These are phyloP conservation scores for Girardinus metallicus DNA, from an alignment of 2,797 vertebrate genomes.

Conservation along the genomic window DNA sequence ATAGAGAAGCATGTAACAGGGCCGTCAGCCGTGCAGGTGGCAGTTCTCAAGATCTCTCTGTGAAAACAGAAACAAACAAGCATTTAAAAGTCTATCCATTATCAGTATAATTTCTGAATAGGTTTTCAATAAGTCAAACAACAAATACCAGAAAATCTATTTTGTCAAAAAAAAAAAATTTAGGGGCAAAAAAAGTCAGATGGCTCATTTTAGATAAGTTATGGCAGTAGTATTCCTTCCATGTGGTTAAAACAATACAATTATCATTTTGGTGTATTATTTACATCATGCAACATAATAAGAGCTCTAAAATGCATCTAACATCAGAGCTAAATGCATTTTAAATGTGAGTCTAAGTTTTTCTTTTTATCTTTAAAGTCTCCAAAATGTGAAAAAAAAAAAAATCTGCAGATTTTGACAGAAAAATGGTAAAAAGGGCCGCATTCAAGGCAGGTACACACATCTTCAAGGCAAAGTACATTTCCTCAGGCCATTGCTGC, in stretches of 20 bases:
- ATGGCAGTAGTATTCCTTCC: not conserved
- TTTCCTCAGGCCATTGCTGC: conserved; percentile 28
- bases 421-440: conserved; percentile 13
- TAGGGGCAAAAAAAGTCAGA: not conserved
- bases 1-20: conserved; percentile 85
- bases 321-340: not conserved
- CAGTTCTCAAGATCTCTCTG: conserved; percentile 83
- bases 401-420: not conserved
- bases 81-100: not conserved
- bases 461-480: not conserved
- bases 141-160: not conserved
- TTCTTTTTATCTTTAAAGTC: not conserved
- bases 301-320: not conserved
- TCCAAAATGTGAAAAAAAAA: not conserved
- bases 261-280: not conserved
- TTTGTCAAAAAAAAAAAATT: not conserved
- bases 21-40: conserved; percentile 83
- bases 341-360: not conserved
- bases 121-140: not conserved
- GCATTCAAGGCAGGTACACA: not conserved
- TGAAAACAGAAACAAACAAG: conserved; percentile 9
- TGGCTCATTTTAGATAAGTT: not conserved
- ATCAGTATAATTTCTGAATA: not conserved
- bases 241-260: not conserved
- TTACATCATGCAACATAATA: not conserved